These are phyloP conservation scores for Brachypalpus laphriformis DNA, from an alignment of 2,888 invertebrate species.

Conservation along the genomic window DNA sequence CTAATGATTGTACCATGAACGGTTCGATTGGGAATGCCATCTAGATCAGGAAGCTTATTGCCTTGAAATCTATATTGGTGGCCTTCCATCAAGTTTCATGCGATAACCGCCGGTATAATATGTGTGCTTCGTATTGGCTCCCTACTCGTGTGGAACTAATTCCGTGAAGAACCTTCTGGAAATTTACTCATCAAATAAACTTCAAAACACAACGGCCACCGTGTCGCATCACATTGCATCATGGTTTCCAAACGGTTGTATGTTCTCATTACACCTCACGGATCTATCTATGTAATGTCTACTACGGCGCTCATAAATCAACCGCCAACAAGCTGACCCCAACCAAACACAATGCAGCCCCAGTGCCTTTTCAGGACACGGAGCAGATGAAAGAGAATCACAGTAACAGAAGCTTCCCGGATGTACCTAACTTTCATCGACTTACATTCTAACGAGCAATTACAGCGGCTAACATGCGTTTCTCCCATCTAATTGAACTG, in stretches of 20 bases:
- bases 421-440: conserved; percentile 42
- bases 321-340: conserved; percentile 13
- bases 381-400: background rate
- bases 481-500: conserved; percentile 36
- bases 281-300: background rate
- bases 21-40: too few species aligned
- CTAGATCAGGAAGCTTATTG: too few species aligned
- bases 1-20: too few species aligned
- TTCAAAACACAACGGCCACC: background rate
- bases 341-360: conserved; percentile 5
- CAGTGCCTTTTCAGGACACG: background rate
- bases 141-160: too few species aligned
- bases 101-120: too few species aligned
- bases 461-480: conserved; percentile 58
- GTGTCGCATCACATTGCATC: background rate
- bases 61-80: too few species aligned
- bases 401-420: conserved; percentile 27
- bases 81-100: too few species aligned
- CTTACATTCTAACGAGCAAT: conserved; percentile 63
- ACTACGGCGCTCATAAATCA: conserved; percentile 2
- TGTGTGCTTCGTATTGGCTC: too few species aligned
- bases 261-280: background rate
- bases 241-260: background rate
- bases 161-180: too few species aligned
- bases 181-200: too few species aligned